These are phyloP conservation scores for Nymphalis urticae DNA, from an alignment of 2,888 invertebrate species.

Conservation along the genomic window DNA sequence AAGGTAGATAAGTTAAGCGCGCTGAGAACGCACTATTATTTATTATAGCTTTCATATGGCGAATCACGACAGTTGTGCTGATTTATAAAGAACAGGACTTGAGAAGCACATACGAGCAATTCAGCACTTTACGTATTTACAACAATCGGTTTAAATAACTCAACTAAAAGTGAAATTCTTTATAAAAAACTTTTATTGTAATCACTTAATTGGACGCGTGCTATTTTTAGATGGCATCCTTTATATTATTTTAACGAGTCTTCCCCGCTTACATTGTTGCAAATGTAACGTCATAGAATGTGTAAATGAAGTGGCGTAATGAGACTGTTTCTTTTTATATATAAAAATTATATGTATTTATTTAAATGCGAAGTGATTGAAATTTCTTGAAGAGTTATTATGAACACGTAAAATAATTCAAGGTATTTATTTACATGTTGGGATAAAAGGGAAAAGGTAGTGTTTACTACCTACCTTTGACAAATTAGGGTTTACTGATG, in stretches of 20 bases:
- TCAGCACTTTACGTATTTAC: neutral
- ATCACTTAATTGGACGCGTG: constrained; percentile 27
- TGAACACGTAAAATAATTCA: too few species aligned
- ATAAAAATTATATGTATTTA: neutral
- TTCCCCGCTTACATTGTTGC: constrained; percentile 28
- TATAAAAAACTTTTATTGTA: constrained; percentile 21
- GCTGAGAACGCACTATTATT: too few species aligned
- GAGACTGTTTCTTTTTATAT: constrained; percentile 3
- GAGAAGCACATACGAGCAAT: neutral
- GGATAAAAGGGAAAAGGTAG: too few species aligned
- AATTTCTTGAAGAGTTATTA: neutral
- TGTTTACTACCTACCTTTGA: too few species aligned
- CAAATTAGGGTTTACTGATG: too few species aligned
- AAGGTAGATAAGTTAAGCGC: too few species aligned
- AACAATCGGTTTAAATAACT: constrained; percentile 9
- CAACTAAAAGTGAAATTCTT: constrained; percentile 12
- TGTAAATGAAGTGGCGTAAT: constrained; percentile 14
- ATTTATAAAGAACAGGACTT: neutral
- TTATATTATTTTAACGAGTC: constrained; percentile 33
- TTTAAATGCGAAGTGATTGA: neutral
- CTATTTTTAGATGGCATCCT: constrained; percentile 26
- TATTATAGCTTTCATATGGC: too few species aligned
- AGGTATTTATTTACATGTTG: too few species aligned
- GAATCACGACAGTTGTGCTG: too few species aligned
- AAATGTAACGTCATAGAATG: constrained; percentile 2